Percentiles rank a stretch among this genome's conserved stretches.
These are phyloP conservation scores for Musca vetustissima DNA, from an alignment of 1,140 invertebrate species.

Conservation along the genomic window DNA sequence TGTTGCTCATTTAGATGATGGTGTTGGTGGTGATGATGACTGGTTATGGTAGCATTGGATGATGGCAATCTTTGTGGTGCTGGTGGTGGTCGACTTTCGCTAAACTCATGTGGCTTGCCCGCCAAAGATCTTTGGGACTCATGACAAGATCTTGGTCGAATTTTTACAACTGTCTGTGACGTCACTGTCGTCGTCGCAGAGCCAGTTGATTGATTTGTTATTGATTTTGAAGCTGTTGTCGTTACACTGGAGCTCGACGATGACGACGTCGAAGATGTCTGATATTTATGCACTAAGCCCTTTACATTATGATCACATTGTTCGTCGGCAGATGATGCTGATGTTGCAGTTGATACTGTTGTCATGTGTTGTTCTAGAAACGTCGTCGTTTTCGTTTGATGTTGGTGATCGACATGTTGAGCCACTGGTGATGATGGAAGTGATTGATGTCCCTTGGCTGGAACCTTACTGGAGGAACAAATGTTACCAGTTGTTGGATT, in stretches of 20 bases:
- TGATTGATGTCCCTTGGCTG: conserved; percentile 47
- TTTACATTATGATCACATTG: conserved; percentile 69
- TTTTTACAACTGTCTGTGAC: conserved; percentile 38
- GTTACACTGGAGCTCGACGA: not conserved
- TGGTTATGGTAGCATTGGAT: conserved; percentile 26
- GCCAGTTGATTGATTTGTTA: conserved; percentile 30
- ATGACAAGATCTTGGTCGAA: conserved; percentile 58
- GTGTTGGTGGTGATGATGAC: conserved; percentile 27
- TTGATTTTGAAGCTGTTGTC: conserved; percentile 29
- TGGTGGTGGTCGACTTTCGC: conserved; percentile 47
- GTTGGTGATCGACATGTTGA: conserved; percentile 46
- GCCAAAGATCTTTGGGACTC: conserved; percentile 34
- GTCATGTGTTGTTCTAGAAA: conserved; percentile 27
- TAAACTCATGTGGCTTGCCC: conserved; percentile 60
- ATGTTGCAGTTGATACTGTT: conserved; percentile 44
- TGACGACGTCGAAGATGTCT: conserved; percentile 51
- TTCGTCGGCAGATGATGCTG: conserved; percentile 31
- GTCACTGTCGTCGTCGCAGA: conserved; percentile 3
- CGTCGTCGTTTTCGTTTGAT: conserved; percentile 9
- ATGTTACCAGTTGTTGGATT: conserved; percentile 21
- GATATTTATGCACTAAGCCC: conserved; percentile 73
- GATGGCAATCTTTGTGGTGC: conserved; percentile 37
- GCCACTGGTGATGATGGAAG: conserved; percentile 54
- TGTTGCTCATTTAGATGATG: conserved; percentile 31
- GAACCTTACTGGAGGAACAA: conserved; percentile 25